Evolutionary conservation across 2,113 vertebrate species (phyloP), one percentile per base, ranked within the genome.

Genomic region (Leptodactylus fuscus): DNA sequence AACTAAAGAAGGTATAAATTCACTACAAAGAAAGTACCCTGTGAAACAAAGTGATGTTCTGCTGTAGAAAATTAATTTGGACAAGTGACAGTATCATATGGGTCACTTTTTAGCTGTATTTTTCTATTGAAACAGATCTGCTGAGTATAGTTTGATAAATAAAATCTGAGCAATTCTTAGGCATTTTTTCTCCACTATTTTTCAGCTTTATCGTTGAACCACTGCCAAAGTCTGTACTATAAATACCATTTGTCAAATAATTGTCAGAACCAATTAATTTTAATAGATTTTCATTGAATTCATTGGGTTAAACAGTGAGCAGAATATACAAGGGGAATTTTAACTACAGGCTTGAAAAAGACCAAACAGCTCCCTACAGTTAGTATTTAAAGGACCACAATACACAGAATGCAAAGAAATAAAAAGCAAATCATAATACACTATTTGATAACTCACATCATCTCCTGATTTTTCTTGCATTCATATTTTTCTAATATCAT

Each of bases 201-300:
- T 76, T 69, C 34, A 38, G 16, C 9, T 36, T 69, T 69, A 69
- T 69, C 65, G 18, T 69, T 69, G 65, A 69, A 69, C 18, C 18
- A 38, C 65, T 69, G 34, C 65, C 65, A 69, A 69, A 22, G 20
- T 38, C 34, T 69, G n/a, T 38, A 69, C 65, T 69, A 69, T 38
- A 34, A 38, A 36, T 34, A 36, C 34, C 32, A 67, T 67, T 67
- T 67, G 62, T 32, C 62, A 67, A 34, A 67, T 36, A 67, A 69
- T 38, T 69, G 65, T 69, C 65, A 69, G 34, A 38, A 20, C 16
- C 65, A 69, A 38, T 69, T 69, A 69, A 69, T 69, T 69, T 36
- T 69, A 36, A 69, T 38, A 69, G 65, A 38, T 36, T 20, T 36
- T 20, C 34, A 69, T 69, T 69, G 34, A 38, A 13, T 38, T 69